Evolutionary conservation across 2,797 vertebrate genomes (phyloP), one percentile per base, ranked within the genome.

Genomic region (Rhadinocentrus ornatus): DNA sequence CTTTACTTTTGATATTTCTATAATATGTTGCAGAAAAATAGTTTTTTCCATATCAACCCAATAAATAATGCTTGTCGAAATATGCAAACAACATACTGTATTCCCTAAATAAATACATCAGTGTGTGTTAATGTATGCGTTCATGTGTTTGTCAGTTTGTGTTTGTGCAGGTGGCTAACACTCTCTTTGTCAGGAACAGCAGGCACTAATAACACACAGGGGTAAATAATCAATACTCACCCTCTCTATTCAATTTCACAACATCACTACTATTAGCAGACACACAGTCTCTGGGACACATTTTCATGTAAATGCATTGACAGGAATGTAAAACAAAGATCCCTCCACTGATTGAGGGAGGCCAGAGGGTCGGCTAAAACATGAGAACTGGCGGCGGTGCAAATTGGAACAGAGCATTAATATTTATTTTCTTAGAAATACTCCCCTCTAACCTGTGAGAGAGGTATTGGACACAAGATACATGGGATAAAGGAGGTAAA

Each of bases 181-280:
- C 75, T 83, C 78, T 82, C 84, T 88, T 73, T 83, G 83, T 89
- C 85, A 90, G 87, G 29, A 85, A 85, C 86, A 87, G 84, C 80
- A 89, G 82, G 83, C 82, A 85, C 78, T 91, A 91, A 93, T 90
- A 92, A 93, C 92, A 92, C 89, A 91, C 88, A 78, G 75, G 89
- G 88, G 88, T 89, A 91, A 88, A 87, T 91, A 74, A 93, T 93
- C 91, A 88, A 93, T 93, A 89, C 88, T 89, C 83, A 68, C 71
- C 76, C 88, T 90, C 90, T 90, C 86, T 88, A 92, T 91, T 92
- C 89, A 90, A 90, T 93, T 93, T 91, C 89, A 91, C 88, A 88
- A 85, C 86, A 92, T 87, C 75, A 83, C 88, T 69, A 50, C 86
- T 78, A 78, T 81, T 85, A 81, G 64, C 37, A 34, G 66, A 60